phyloP scores from a whole-genome alignment of 2,797 vertebrate genomes.

The Acrossocheilus fasciatus region DNA sequence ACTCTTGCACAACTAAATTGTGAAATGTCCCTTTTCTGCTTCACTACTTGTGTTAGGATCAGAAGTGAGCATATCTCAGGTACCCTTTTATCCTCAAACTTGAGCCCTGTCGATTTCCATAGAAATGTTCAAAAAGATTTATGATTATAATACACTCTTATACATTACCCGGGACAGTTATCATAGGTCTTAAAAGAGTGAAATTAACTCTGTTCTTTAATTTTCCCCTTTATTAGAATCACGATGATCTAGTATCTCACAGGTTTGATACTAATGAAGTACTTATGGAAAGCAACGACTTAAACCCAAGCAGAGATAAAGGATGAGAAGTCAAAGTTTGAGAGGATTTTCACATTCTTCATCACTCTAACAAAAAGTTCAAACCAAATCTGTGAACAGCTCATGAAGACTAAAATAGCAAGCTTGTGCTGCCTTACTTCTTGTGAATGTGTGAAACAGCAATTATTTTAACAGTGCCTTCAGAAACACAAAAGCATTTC shows the following conservation, averaged over 20 bases:
- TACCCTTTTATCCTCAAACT: constrained; percentile 9
- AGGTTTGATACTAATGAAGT: neutral
- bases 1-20: neutral
- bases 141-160: constrained; percentile 11
- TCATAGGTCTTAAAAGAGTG: constrained; percentile 22
- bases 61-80: neutral
- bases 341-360: constrained; percentile 26
- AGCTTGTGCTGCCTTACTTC: neutral
- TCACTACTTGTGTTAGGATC: constrained; percentile 5
- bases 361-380: neutral
- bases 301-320: constrained; percentile 6
- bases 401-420: constrained; percentile 14
- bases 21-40: neutral
- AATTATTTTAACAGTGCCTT: constrained; percentile 11
- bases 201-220: constrained; percentile 26
- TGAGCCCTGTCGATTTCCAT: constrained; percentile 20
- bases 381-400: constrained; percentile 20
- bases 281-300: neutral
- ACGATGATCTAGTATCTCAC: neutral
- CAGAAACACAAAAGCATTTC: constrained; percentile 2
- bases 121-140: constrained; percentile 32
- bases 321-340: constrained; percentile 3
- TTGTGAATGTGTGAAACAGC: neutral
- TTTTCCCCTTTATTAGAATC: constrained; percentile 16
- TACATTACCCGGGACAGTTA: neutral